Base-by-base conservation (phyloP, 2,888 invertebrate species). In the Uropetala carovei region DNA sequence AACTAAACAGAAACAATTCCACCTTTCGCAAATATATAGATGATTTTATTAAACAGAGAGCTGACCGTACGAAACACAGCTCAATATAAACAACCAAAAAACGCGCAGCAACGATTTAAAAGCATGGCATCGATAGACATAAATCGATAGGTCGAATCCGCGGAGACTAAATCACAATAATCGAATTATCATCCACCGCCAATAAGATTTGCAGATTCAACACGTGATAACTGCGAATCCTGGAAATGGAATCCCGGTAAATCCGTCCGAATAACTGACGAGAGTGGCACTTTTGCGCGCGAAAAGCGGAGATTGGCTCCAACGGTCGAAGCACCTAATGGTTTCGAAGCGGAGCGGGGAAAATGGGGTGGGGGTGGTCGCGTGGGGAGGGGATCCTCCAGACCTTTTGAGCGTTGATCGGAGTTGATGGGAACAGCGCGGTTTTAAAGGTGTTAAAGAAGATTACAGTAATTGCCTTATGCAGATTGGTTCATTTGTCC, bases 151-250 rank as follows among this genome's bases (percentile, higher is more conserved):
- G 14, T 64, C 68, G n/a, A 10, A 75, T 75, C 75, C 11, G 68
- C n/a, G 22, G n/a, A 68, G 22, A 27, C 75, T 75, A 22, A 75
- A 75, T 75, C 75, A 27, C 75, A 27, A 27, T 75, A 75, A 75
- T 22, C 75, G 75, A 75, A 75, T 75, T 75, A 75, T 75, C 75
- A 27, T 75, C 22, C 75, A 22, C 22, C 27, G 75, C 75, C 75
- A 75, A 75, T 75, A 75, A 75, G 75, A 75, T 75, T 75, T 75
- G 75, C 75, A 75, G 75, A 75, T 75, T 75, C 75, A 75, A 75
- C 75, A 75, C 27, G 27, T 75, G 75, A 75, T 75, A 27, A 75
- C 75, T 75, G 27, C 75, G 18, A 68, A 68, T 68, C 18, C 68
- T 18, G 68, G 75, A 75, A 75, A 75, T 75, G 75, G 75, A 75